Base-by-base conservation (phyloP, 2,888 invertebrate genomes). In the Onchidella celtica region DNA sequence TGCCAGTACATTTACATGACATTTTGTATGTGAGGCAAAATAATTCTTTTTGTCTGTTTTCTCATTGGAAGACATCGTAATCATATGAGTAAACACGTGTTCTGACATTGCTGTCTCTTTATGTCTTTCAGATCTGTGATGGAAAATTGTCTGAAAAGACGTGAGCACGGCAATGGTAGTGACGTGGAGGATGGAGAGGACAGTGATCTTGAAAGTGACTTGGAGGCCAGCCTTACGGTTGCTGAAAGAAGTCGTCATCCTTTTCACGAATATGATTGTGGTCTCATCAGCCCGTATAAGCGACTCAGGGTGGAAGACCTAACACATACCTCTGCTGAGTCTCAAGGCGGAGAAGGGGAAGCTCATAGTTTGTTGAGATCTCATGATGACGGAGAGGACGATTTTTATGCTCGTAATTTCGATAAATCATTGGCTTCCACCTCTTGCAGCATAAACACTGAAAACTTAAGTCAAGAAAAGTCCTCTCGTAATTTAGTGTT, bases 201-300 rank as follows among this genome's bases (percentile, higher is more conserved):
- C 55, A 57, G 68, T 21, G 76, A 76, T 9, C 34, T 76, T 4
- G 76, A 76, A 29, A 24, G 38, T n/a, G 76, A 68, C 40, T 27
- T 76, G 0, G 47, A 36, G 17, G 32, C 36, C 2, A 38, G 29
- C 24, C 63, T 70, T 29, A n/a, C 38, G 38, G 3, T n/a, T 57
- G 32, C 14, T 17, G 69, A 69, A 0, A 55, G 27, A 3, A 68
- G 36, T 27, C 66, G 36, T 21, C 29, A 55, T 14, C n/a, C n/a
- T n/a, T n/a, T n/a, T n/a, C 66, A 47, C 36, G 65, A 38, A 11
- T 11, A 38, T 21, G 59, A 63, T 3, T 47, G 68, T 38, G 2
- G 70, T 4, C 79, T 79, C n/a, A 32, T 82, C 68, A 82, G 82
- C 38, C 82, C 82, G n/a, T 82, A 78, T 65, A 82, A 82, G 63